A percentile compares a stretch with the other conserved stretches of the same genome.
Conservation (phyloP, 2,113 vertebrate species). For the Ploceus nigricollis region DNA sequence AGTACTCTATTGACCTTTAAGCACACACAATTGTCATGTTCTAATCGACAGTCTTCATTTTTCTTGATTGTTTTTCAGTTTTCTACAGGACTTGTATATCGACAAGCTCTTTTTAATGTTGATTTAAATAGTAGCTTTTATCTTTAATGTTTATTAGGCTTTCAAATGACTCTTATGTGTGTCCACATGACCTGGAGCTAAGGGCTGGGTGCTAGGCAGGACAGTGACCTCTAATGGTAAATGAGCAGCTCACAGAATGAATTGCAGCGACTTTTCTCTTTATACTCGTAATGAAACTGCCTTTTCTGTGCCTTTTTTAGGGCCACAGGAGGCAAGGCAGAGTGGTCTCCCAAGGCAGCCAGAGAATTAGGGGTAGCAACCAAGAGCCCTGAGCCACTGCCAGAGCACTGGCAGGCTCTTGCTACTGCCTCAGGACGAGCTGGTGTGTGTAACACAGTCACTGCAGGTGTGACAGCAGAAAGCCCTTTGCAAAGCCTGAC, state of each 20-base stretch:
- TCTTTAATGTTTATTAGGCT: not conserved
- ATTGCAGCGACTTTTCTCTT: not conserved
- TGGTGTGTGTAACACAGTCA: rapidly evolving
- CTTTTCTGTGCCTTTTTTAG: not conserved
- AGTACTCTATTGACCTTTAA: not conserved
- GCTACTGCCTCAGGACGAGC: not conserved
- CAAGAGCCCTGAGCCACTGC: not conserved
- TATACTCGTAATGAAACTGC: not conserved
- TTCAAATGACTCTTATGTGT: not conserved
- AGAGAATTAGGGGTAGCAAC: not conserved
- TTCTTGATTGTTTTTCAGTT: not conserved
- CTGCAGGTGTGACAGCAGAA: not conserved
- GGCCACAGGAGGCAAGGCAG: not conserved
- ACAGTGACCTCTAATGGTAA: constrained; percentile 53
- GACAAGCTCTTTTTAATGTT: not conserved
- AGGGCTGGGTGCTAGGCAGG: not conserved
- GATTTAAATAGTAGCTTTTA: not conserved
- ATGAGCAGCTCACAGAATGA: not conserved
- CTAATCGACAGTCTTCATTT: not conserved
- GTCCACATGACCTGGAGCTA: not conserved
- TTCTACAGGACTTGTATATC: not conserved
- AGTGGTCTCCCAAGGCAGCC: not conserved
- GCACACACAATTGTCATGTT: not conserved
- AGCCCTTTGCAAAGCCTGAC: not conserved
- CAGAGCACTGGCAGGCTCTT: not conserved